Percentiles rank a stretch among this genome's conserved stretches.
phyloP scores from a whole-genome alignment of 2,797 vertebrate genomes.

The Potorous gilbertii region DNA sequence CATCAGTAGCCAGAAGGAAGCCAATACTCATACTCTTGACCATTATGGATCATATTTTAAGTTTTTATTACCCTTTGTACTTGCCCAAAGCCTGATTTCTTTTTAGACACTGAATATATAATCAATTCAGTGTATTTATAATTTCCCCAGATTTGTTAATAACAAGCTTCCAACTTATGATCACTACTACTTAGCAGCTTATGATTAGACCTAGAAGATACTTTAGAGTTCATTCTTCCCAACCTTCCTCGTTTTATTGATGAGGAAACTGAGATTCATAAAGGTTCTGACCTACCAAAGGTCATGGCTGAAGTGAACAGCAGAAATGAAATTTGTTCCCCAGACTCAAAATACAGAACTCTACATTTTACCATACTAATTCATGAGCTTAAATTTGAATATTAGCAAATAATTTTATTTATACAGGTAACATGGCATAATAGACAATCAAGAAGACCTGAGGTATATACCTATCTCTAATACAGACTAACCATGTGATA shows the following conservation, averaged over 20 bases:
- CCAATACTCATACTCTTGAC: slow-evolving; percentile 18
- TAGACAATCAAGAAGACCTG: background rate
- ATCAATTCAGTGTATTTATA: slow-evolving; percentile 12
- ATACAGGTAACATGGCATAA: background rate
- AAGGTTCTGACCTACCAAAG: background rate
- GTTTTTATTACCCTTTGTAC: slow-evolving; percentile 23
- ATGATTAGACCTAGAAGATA: background rate
- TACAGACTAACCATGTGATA: background rate
- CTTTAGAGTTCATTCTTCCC: background rate
- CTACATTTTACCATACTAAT: background rate
- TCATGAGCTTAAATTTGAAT: background rate
- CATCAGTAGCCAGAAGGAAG: background rate
- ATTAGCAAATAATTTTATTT: background rate
- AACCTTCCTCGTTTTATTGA: background rate
- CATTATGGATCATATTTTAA: slow-evolving; percentile 32
- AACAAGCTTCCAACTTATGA: background rate
- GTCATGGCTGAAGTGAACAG: background rate
- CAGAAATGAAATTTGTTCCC: background rate
- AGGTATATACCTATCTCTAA: background rate
- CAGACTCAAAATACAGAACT: background rate
- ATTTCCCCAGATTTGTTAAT: background rate
- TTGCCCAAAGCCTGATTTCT: slow-evolving; percentile 28
- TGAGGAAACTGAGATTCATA: background rate
- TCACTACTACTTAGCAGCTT: background rate
- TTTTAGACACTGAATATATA: slow-evolving; percentile 29